Base-by-base conservation (phyloP, 2,888 invertebrate species). In the Lacanobia oleracea region DNA sequence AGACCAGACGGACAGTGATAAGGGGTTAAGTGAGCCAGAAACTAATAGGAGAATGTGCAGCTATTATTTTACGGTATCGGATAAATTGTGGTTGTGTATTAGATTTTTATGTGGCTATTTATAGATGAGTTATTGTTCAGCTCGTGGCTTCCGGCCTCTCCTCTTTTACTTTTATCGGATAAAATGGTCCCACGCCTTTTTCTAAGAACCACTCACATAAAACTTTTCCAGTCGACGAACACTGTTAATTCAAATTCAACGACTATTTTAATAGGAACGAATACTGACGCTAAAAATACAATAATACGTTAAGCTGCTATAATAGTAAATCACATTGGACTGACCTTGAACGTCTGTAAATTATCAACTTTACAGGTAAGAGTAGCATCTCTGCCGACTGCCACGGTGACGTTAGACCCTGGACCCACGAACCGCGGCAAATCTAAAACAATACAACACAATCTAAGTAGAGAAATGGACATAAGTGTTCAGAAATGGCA, bases 351-450 rank as follows among this genome's bases (percentile, higher is more conserved):
- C 2, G 97, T 97, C 86, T 97, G 97, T 83, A 97, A 93, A 91
- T 97, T 97, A 88, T 97, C 97, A 40, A 97, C 97, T 64, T 97
- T 96, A 87, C 97, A 97, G 51, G 97, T 97, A 67, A 97, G 96
- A 9, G 96, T 94, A 12, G 97, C 97, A 88, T 97, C 97, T 65
- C 97, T 94, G 56, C 97, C 97, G 50, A 97, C 96, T 8, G 97
- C 97, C 23, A 97, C 97, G 0, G 97, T 97, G 66, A 97, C 97
- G 90, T 97, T 97, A 59, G 97, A 96, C 59, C 97, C 96, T 0
- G 97, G 96, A 16, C 97, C 97, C 37, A 97, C 97, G 87, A 97
- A 97, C 83, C 97, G 96, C 16, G 97, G 97, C 72, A 97, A 91
- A 94, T 97, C 97, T 97, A 96, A 1, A 94, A 95, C 90, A 93